Conservation (phyloP, 2,797 vertebrate species). For the Atherinosoma microstoma region DNA sequence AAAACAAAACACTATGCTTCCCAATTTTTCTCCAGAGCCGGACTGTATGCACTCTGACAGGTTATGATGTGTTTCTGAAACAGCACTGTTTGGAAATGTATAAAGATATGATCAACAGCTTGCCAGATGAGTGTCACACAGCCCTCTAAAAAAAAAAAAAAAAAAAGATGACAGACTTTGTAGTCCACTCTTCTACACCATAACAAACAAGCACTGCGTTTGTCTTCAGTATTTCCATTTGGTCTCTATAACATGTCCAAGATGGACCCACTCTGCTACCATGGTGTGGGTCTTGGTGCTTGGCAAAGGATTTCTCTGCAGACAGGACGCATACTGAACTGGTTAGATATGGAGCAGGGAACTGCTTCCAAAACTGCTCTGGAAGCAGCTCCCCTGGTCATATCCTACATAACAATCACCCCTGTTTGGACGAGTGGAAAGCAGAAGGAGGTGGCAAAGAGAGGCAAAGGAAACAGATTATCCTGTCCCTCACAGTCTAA, state of each 20-base stretch:
- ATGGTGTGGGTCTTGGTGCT: conserved; percentile 28
- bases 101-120: conserved; percentile 59
- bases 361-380: conserved; percentile 46
- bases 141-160: conserved; percentile 28
- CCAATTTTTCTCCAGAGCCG: conserved; percentile 38
- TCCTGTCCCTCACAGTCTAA: conserved; percentile 43
- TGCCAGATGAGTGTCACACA: conserved; percentile 33
- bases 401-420: conserved; percentile 59
- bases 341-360: conserved; percentile 56
- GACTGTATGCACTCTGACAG: conserved; percentile 54
- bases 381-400: conserved; percentile 51
- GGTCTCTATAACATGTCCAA: conserved; percentile 26
- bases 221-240: conserved; percentile 33
- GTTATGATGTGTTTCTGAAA: conserved; percentile 62
- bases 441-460: conserved; percentile 58
- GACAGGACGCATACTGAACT: conserved; percentile 63
- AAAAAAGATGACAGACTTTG: neutral
- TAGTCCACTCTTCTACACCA: neutral
- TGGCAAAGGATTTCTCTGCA: conserved; percentile 32
- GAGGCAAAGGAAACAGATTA: conserved; percentile 58
- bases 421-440: conserved; percentile 51
- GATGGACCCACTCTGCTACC: conserved; percentile 32
- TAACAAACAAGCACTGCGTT: conserved; percentile 10
- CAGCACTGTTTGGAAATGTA: conserved; percentile 46
- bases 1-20: conserved; percentile 17